Evolutionary conservation across 2,888 invertebrate genomes (phyloP), one percentile per base, ranked within the genome.

Genomic region (Andrena praecox): DNA sequence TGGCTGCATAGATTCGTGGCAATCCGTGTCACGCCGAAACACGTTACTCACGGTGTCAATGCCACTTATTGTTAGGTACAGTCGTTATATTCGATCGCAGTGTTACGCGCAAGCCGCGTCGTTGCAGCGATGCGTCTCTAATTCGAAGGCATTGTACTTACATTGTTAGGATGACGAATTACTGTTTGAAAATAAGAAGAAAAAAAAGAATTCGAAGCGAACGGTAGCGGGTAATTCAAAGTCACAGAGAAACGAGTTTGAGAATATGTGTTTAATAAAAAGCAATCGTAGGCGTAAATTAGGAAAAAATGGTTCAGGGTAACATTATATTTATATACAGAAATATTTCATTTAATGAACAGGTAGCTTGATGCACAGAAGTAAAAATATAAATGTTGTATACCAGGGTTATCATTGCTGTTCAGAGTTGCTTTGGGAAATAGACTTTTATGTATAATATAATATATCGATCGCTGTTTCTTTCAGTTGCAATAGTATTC

Each of bases 331-430:
- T 52, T 24, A 60, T 69, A 74, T 80, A 67, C 7, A 79, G 16
- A 72, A 63, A 52, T 60, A n/a, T 5, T 80, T 82, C 69, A 69
- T 76, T 80, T 64, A n/a, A 82, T 69, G 71, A 74, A 71, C 16
- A 60, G 67, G 27, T 52, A 74, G 63, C 71, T 66, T 59, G 48
- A 77, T 70, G 67, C 50, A 59, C 48, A 63, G 63, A 77, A 66
- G 33, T 76, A 66, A 79, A 79, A 68, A 77, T 63, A 12, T 52
- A 48, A 83, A 33, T 42, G 10, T 64, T 59, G 20, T 33, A 12
- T 42, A 4, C 42, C 10, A 48, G n/a, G 5, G 8, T 69, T 67
- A 70, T 77, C 60, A 33, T 62, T 66, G 70, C 52, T 50, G 50
- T 71, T 59, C n/a, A 5, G n/a, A 12, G 31, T 33, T n/a, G 7